Percentiles rank a stretch among this genome's conserved stretches.
Evolutionary conservation across 2,797 vertebrate species (phyloP).

Genomic region (Leuciscus waleckii): DNA sequence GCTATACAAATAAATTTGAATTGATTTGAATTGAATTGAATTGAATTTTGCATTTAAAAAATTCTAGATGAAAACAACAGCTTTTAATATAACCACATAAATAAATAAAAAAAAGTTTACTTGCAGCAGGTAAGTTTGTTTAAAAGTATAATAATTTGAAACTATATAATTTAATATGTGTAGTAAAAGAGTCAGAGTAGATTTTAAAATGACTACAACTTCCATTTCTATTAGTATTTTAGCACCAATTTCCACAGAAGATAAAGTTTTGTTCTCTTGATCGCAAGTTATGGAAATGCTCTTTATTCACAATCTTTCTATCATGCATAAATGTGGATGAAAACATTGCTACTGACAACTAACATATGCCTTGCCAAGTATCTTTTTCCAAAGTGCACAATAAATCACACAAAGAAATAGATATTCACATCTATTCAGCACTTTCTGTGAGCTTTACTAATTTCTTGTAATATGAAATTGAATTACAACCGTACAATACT

Average conservation of each 20-base stretch:
- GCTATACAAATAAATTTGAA: no score
- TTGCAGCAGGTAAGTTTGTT: not conserved
- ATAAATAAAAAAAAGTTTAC: not conserved
- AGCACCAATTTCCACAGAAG: not conserved
- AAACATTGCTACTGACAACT: not conserved
- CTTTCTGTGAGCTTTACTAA: not conserved
- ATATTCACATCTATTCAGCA: not conserved
- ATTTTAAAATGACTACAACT: not conserved
- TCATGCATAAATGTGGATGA: slow-evolving; percentile 15
- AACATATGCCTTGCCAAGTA: not conserved
- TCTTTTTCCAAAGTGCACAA: not conserved
- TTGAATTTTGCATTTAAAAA: not conserved
- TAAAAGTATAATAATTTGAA: not conserved
- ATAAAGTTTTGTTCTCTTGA: not conserved
- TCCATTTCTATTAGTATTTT: not conserved
- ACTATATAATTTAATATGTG: not conserved
- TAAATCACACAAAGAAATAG: not conserved
- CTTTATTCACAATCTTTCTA: not conserved
- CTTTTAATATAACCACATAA: not conserved
- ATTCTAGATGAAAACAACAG: not conserved
- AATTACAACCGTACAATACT: not conserved
- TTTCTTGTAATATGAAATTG: not conserved
- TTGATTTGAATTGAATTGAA: no score
- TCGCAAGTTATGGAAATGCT: not conserved
- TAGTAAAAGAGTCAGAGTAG: not conserved